Conservation (phyloP, 2,888 invertebrate species). For the Listrodromus nycthemerus region DNA sequence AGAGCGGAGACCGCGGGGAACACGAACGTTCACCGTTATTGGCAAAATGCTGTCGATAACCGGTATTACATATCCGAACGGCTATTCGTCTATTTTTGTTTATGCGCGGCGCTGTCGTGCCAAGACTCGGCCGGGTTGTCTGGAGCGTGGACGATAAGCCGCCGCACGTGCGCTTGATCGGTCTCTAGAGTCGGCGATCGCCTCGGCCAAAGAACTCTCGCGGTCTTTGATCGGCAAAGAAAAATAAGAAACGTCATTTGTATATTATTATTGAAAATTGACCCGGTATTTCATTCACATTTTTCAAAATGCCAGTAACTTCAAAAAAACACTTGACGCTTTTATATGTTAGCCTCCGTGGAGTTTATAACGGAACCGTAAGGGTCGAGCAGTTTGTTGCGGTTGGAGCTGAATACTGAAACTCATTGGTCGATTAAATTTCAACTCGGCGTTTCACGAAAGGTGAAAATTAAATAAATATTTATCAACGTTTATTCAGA, state of each 20-base stretch:
- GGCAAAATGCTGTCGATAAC: constrained; percentile 57
- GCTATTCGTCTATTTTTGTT: constrained; percentile 38
- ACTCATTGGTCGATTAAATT: too few relatives aligned
- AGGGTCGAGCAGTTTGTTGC: too few relatives aligned
- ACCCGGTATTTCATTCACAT: too few relatives aligned
- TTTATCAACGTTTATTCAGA: too few relatives aligned
- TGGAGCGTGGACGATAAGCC: constrained; percentile 15
- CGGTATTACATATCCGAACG: constrained; percentile 50
- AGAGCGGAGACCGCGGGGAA: constrained; percentile 29
- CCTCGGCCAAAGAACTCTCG: not conserved
- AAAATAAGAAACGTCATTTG: not conserved
- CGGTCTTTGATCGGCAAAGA: not conserved
- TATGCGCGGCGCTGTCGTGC: not conserved
- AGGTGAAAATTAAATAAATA: too few relatives aligned
- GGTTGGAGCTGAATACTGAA: too few relatives aligned
- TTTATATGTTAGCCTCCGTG: too few relatives aligned
- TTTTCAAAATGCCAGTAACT: too few relatives aligned
- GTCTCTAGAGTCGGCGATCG: not conserved
- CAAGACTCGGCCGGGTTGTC: constrained; percentile 1
- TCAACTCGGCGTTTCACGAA: too few relatives aligned
- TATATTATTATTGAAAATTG: too few relatives aligned
- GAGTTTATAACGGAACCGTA: too few relatives aligned
- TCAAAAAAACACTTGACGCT: too few relatives aligned
- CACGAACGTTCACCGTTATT: constrained; percentile 58
- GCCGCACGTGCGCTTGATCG: constrained; percentile 8